These are phyloP conservation scores for Melinaea menophilus DNA, from an alignment of 2,888 invertebrate species.

Conservation along the genomic window DNA sequence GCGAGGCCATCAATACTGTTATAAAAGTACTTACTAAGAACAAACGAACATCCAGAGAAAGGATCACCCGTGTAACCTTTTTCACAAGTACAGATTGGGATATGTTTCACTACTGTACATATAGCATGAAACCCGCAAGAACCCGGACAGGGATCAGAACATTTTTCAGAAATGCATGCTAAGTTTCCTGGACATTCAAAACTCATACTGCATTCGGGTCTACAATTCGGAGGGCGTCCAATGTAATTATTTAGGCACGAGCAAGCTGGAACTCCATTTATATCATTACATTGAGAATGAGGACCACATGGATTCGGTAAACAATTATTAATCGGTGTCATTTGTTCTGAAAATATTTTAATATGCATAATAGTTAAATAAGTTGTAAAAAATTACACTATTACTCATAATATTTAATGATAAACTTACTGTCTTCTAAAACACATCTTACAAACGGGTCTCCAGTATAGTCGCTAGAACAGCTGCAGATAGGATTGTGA, in stretches of 20 bases:
- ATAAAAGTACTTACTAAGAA: constrained; percentile 72
- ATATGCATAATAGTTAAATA: constrained; percentile 6
- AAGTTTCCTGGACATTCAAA: constrained; percentile 85
- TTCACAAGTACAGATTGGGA: constrained; percentile 85
- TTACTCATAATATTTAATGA: constrained; percentile 9
- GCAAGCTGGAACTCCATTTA: constrained; percentile 83
- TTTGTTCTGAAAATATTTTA: constrained; percentile 56
- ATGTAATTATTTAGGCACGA: constrained; percentile 85
- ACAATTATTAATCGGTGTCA: constrained; percentile 78
- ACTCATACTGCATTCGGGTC: constrained; percentile 86
- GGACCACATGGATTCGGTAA: constrained; percentile 86
- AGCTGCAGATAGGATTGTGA: constrained; percentile 89
- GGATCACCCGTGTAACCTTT: constrained; percentile 87
- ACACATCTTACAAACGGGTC: constrained; percentile 87
- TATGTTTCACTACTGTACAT: constrained; percentile 84
- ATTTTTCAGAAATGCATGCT: constrained; percentile 84
- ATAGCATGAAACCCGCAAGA: constrained; percentile 85
- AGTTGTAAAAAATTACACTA: constrained; percentile 13
- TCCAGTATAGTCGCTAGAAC: constrained; percentile 82
- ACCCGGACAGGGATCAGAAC: constrained; percentile 85
- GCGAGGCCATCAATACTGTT: neutral
- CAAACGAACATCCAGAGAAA: constrained; percentile 83
- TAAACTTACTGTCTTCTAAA: constrained; percentile 79
- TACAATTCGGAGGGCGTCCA: constrained; percentile 87
- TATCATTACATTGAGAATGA: constrained; percentile 84